Percentiles rank a stretch among this genome's conserved stretches.
Conservation (phyloP, 2,888 invertebrate genomes). For the Exocentrus adspersus region DNA sequence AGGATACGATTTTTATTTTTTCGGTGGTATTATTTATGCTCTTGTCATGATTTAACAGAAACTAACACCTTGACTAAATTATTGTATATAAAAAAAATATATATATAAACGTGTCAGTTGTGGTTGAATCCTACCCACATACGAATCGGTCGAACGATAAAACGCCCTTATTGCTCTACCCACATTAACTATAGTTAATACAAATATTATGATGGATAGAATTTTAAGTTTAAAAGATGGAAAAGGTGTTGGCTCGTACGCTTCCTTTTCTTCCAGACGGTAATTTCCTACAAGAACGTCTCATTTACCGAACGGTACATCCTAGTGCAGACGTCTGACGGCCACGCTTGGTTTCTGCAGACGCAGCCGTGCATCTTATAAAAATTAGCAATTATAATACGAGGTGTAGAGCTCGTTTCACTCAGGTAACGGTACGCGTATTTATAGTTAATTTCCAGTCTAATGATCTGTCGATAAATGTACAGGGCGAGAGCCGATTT, state of each 20-base stretch:
- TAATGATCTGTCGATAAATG: neutral
- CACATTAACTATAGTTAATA: too few relatives aligned
- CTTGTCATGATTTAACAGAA: neutral
- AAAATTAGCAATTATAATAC: constrained; percentile 33
- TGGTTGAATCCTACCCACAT: too few relatives aligned
- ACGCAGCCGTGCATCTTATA: constrained; percentile 26
- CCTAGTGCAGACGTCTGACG: constrained; percentile 17
- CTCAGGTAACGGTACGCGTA: constrained; percentile 24
- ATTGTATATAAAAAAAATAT: too few relatives aligned
- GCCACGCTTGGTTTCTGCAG: constrained; percentile 21
- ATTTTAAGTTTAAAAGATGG: too few relatives aligned
- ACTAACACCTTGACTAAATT: too few relatives aligned
- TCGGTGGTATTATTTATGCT: too few relatives aligned
- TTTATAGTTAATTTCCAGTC: neutral
- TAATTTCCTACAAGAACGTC: constrained; percentile 13
- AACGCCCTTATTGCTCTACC: too few relatives aligned
- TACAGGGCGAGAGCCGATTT: too few relatives aligned
- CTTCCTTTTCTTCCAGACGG: constrained; percentile 9
- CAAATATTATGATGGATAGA: too few relatives aligned
- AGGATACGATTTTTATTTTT: neutral
- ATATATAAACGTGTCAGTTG: too few relatives aligned
- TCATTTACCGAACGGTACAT: constrained; percentile 30
- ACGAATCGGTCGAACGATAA: too few relatives aligned
- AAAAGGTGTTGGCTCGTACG: too few relatives aligned
- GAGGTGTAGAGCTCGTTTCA: constrained; percentile 24